These are phyloP conservation scores for Hystrix brachyura DNA, from an alignment of 2,113 vertebrate species.

Conservation along the genomic window DNA sequence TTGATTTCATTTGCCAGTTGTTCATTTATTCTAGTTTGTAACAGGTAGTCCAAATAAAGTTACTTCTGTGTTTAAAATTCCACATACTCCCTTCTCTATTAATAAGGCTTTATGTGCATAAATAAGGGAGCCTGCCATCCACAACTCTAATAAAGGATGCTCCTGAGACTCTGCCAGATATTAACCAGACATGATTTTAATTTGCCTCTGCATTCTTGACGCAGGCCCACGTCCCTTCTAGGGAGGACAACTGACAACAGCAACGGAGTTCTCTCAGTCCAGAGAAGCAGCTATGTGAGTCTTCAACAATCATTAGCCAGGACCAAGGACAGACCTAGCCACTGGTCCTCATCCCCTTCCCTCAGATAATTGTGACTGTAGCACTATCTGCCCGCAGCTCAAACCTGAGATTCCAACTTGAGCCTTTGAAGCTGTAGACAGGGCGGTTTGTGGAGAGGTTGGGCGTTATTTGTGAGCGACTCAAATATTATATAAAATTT, in stretches of 20 bases:
- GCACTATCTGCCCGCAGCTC: background rate
- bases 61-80: background rate
- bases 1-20: conserved; percentile 38
- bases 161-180: conserved; percentile 11
- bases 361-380: background rate
- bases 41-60: conserved; percentile 53
- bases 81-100: conserved; percentile 11
- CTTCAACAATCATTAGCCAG: conserved; percentile 37
- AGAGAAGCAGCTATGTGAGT: background rate
- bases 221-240: background rate
- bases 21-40: conserved; percentile 49
- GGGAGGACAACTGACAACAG: background rate
- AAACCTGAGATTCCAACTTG: conserved; percentile 17
- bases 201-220: conserved; percentile 1
- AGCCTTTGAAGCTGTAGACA: conserved; percentile 33
- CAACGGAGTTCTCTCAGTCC: background rate
- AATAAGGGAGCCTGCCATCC: background rate
- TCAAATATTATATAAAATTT: background rate
- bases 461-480: background rate
- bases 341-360: background rate
- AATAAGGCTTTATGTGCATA: conserved; percentile 4
- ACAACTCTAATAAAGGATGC: conserved; percentile 46
- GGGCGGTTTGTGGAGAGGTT: background rate
- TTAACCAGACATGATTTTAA: conserved; percentile 34
- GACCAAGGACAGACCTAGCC: background rate